Percentiles rank a stretch among this genome's conserved stretches.
phyloP scores from a whole-genome alignment of 2,113 vertebrate species.

The Rhizomys pruinosus region DNA sequence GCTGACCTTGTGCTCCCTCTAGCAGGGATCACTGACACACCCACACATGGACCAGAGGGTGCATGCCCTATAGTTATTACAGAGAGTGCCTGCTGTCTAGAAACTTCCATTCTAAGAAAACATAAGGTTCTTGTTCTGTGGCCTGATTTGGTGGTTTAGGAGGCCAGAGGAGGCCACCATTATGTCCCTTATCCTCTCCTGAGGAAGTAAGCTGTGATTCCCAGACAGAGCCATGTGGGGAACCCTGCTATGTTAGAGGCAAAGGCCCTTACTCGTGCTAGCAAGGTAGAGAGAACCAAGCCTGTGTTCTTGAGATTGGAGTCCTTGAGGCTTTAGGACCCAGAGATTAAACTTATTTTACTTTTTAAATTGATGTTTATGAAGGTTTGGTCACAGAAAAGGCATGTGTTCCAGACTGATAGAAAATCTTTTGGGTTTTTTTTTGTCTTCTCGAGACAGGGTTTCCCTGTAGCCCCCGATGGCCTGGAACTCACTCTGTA shows the following conservation, averaged over 20 bases:
- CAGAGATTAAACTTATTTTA: not conserved
- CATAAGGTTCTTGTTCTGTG: not conserved
- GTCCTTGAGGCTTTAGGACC: not conserved
- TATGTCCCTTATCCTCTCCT: not conserved
- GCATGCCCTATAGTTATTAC: not conserved
- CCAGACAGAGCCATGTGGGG: not conserved
- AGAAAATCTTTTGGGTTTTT: no score
- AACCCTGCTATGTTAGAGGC: not conserved
- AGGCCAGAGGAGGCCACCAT: not conserved
- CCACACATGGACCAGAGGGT: not conserved
- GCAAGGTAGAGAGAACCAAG: slow-evolving; percentile 15
- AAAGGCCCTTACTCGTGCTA: not conserved
- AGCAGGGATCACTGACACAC: not conserved
- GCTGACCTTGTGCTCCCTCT: not conserved
- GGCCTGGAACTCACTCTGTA: no score
- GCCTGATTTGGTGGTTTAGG: slow-evolving; percentile 24
- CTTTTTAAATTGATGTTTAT: not conserved
- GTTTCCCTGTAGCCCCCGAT: no score
- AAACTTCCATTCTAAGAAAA: slow-evolving; percentile 20
- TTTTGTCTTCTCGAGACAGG: no score
- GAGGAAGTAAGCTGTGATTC: not conserved
- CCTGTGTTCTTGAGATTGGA: not conserved
- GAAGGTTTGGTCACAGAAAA: slow-evolving; percentile 8
- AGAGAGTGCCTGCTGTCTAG: slow-evolving; percentile 6
- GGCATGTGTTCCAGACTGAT: not conserved